A percentile compares a stretch with the other conserved stretches of the same genome.
Evolutionary conservation across 2,113 vertebrate genomes (phyloP).

Genomic region (Stigmatopora nigra): DNA sequence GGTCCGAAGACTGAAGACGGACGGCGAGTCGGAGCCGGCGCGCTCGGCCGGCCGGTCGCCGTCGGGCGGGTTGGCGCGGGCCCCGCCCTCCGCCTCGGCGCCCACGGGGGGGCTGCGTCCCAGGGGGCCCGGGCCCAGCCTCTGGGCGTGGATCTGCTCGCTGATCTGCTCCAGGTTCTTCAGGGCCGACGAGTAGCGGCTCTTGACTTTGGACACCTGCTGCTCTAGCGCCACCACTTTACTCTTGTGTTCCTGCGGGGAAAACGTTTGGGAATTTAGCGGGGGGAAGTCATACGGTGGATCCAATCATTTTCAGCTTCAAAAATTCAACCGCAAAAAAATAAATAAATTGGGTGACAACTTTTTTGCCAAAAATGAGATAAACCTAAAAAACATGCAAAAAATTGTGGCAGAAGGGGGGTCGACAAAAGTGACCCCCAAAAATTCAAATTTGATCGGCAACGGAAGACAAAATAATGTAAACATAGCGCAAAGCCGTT

Average conservation of each 20-base stretch:
- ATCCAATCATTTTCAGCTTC: no score
- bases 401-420: no score
- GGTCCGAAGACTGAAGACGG: constrained; percentile 84
- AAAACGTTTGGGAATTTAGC: no score
- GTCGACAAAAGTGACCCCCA: no score
- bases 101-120: constrained; percentile 70
- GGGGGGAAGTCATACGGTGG: no score
- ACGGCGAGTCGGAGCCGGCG: constrained; percentile 72
- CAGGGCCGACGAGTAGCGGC: constrained; percentile 80
- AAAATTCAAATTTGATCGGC: no score
- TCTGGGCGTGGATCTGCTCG: constrained; percentile 86
- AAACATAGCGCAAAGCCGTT: no score
- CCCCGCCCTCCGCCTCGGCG: constrained; percentile 59
- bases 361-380: no score
- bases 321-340: no score
- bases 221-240: constrained; percentile 80
- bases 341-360: no score
- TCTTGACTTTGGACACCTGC: constrained; percentile 81
- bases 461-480: no score
- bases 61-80: constrained; percentile 28
- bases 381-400: no score
- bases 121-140: constrained; percentile 46
- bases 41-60: constrained; percentile 46
- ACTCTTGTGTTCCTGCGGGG: constrained; percentile 80
- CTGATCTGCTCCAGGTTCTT: constrained; percentile 89